Conservation (phyloP, 2,888 invertebrate species). For the Drepana falcataria region DNA sequence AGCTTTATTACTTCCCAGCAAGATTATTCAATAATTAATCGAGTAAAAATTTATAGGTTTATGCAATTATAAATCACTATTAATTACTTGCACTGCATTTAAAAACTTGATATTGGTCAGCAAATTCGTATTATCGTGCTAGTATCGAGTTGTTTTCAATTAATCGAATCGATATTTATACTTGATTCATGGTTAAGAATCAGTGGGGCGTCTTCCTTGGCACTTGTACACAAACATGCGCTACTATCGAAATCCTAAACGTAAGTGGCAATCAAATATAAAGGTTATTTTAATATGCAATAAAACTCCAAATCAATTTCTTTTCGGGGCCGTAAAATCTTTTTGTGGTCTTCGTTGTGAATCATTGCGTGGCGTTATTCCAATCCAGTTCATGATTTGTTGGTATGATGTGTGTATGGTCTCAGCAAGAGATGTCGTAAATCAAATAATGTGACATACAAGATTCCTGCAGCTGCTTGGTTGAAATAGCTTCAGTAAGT, state of each 20-base stretch:
- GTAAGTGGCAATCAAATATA: slow-evolving; percentile 63
- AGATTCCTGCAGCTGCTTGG: slow-evolving; percentile 54
- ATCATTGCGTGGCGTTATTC: slow-evolving; percentile 45
- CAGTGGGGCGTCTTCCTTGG: slow-evolving; percentile 48
- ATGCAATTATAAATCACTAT: slow-evolving; percentile 26
- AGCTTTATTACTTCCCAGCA: background rate
- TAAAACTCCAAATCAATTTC: slow-evolving; percentile 74
- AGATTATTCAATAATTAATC: slow-evolving; percentile 8
- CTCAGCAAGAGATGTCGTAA: slow-evolving; percentile 66
- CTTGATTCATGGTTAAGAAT: slow-evolving; percentile 51
- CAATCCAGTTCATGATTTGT: slow-evolving; percentile 60
- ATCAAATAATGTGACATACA: slow-evolving; percentile 59
- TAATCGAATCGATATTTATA: slow-evolving; percentile 58
- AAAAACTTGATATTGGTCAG: slow-evolving; percentile 30
- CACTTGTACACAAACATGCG: slow-evolving; percentile 25
- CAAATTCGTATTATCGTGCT: slow-evolving; percentile 29
- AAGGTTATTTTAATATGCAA: slow-evolving; percentile 74
- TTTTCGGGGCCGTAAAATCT: slow-evolving; percentile 58
- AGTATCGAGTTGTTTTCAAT: slow-evolving; percentile 50
- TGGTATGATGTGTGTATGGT: slow-evolving; percentile 51
- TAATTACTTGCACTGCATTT: slow-evolving; percentile 20
- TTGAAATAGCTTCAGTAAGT: slow-evolving; percentile 44
- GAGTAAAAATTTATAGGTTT: slow-evolving; percentile 19
- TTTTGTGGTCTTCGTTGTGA: slow-evolving; percentile 57
- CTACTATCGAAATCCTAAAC: slow-evolving; percentile 39